Evolutionary conservation across 2,888 invertebrate species (phyloP), one percentile per base, ranked within the genome.

Genomic region (Beris chalybata): DNA sequence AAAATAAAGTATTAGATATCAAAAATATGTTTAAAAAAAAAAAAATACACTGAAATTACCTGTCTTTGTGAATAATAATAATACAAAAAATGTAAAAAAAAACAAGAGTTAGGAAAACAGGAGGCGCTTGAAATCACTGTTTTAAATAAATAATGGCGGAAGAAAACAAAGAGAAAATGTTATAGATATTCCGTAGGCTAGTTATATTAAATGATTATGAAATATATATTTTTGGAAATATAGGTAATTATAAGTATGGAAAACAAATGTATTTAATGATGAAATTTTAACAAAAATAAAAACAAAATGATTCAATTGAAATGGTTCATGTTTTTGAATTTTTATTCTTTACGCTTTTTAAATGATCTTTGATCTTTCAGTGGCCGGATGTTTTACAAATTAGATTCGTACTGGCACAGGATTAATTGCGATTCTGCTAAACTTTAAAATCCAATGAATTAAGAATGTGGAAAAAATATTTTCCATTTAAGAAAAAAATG

Each of bases 31-130:
- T 30, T 30, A 32, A 30, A 55, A 30, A 32, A 30, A 30, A 30
- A 30, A 55, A 55, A n/a, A 32, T 55, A 55, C 29, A 55, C 55
- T 55, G 55, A 55, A 38, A 55, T 55, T 55, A 55, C 55, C 55
- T 55, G 55, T 55, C 55, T 55, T 55, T 55, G 55, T 55, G 55
- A 55, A 30, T 29, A 55, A 48, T 9, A 11, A 48, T 15, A 13
- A 48, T 11, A 48, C 5, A 6, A 48, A 48, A 15, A 48, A 48
- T 15, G 12, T 15, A 12, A 11, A 48, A 15, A 48, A 15, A 15
- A 9, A 48, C 12, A 48, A 48, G 3, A 48, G 12, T 48, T 48
- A 48, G 22, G 22, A 12, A 48, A 22, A 48, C 6, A 48, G 48
- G 48, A 48, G 13, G 22, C 48, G 22, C 15, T 15, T 13, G 22